These are phyloP conservation scores for Edolisoma coerulescens DNA, from an alignment of 2,113 vertebrate genomes.

Conservation along the genomic window DNA sequence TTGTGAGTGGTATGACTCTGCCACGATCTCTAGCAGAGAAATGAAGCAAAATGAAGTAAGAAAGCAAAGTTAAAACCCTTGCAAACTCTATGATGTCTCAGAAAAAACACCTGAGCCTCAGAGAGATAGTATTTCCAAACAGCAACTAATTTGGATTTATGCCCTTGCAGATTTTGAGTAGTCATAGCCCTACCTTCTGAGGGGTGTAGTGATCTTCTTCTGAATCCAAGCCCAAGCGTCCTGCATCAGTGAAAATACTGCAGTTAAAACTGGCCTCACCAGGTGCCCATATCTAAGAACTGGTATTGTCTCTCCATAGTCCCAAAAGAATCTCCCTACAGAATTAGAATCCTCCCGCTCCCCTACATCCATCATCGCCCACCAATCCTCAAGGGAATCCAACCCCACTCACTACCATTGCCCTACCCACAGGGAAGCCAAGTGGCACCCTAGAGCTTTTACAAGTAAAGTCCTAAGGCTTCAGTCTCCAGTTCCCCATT, in stretches of 20 bases:
- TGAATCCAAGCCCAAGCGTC: conserved; percentile 93
- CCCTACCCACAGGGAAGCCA: background rate
- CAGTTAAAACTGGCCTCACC: background rate
- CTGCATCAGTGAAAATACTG: conserved; percentile 62
- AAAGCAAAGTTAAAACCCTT: background rate
- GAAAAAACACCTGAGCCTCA: background rate
- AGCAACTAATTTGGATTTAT: background rate
- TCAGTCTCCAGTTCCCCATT: background rate
- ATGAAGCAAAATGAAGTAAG: background rate
- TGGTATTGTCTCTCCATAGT: background rate
- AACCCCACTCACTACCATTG: background rate
- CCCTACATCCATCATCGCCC: background rate
- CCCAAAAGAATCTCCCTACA: background rate
- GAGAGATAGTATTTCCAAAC: background rate
- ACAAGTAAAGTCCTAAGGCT: background rate
- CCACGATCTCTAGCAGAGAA: background rate
- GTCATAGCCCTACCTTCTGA: conserved; percentile 81
- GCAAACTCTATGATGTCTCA: background rate
- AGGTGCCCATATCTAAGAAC: background rate
- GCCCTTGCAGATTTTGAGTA: background rate
- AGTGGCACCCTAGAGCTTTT: background rate
- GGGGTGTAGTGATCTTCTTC: conserved; percentile 92
- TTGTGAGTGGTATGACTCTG: background rate
- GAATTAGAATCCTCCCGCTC: background rate
- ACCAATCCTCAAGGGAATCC: background rate